Conservation (phyloP, 2,797 vertebrate species). For the Oceanodroma leucorhoa region DNA sequence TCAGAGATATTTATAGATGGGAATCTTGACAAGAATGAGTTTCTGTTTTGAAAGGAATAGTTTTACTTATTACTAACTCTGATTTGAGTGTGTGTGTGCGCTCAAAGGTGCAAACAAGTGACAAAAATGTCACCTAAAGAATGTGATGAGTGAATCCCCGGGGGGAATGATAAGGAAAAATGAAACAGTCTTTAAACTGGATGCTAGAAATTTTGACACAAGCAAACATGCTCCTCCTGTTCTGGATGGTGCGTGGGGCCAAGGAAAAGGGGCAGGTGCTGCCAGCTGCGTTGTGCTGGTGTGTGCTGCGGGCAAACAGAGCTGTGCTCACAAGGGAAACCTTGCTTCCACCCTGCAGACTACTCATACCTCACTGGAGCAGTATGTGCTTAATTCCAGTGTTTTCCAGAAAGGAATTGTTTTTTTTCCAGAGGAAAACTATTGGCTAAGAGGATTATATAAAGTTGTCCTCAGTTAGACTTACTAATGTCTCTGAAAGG, state of each 20-base stretch:
- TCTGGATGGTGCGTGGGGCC: background rate
- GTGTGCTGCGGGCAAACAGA: background rate
- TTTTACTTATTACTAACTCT: constrained; percentile 42
- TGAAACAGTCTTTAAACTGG: background rate
- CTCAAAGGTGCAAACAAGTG: constrained; percentile 32
- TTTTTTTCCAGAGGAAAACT: background rate
- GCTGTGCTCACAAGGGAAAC: background rate
- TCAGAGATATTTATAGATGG: constrained; percentile 75
- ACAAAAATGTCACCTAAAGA: constrained; percentile 4
- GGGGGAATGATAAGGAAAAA: background rate
- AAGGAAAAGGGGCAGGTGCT: background rate
- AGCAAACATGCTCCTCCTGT: background rate
- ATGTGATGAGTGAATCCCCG: background rate
- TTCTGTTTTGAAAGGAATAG: constrained; percentile 69
- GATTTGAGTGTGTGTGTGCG: background rate
- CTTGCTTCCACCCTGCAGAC: background rate
- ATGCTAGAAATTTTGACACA: background rate
- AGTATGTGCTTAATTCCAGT: background rate
- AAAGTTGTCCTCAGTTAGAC: background rate
- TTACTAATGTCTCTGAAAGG: background rate
- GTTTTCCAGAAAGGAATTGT: background rate
- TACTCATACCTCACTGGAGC: background rate
- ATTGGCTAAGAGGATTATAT: background rate
- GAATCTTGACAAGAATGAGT: constrained; percentile 72
- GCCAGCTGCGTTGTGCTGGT: background rate